phyloP scores from a whole-genome alignment of 2,113 vertebrate species.

The Centropus bengalensis region DNA sequence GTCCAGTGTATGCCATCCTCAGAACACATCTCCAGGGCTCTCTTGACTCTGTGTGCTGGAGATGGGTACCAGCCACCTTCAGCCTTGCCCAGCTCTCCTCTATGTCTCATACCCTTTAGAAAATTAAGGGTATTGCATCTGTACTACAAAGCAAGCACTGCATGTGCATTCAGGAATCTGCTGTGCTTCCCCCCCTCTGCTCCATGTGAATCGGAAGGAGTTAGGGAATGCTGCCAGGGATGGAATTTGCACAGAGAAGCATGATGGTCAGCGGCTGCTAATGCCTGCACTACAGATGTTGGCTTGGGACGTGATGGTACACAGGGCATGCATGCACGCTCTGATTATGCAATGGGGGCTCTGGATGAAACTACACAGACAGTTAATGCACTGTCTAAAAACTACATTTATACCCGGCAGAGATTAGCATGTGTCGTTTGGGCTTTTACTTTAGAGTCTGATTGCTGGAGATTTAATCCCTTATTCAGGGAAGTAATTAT shows the following conservation, averaged over 20 bases:
- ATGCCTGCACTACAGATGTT: not conserved
- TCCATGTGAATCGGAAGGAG: not conserved
- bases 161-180: not conserved
- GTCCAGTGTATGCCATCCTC: not conserved
- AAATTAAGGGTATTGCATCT: not conserved
- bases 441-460: conserved; percentile 26
- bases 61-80: not conserved
- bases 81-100: not conserved
- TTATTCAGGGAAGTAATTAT: conserved; percentile 42
- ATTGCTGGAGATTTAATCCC: conserved; percentile 44
- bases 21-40: not conserved
- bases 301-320: not conserved
- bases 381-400: conserved; percentile 3
- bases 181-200: not conserved
- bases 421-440: conserved; percentile 29
- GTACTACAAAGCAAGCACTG: not conserved
- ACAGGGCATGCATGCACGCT: not conserved
- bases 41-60: not conserved
- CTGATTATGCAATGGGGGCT: not conserved
- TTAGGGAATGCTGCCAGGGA: not conserved
- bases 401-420: conserved; percentile 10
- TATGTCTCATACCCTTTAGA: not conserved
- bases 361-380: not conserved
- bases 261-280: not conserved
- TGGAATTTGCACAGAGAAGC: not conserved